phyloP scores from a whole-genome alignment of 64 coral and sea anemone species.

The Montipora efflorescens region DNA sequence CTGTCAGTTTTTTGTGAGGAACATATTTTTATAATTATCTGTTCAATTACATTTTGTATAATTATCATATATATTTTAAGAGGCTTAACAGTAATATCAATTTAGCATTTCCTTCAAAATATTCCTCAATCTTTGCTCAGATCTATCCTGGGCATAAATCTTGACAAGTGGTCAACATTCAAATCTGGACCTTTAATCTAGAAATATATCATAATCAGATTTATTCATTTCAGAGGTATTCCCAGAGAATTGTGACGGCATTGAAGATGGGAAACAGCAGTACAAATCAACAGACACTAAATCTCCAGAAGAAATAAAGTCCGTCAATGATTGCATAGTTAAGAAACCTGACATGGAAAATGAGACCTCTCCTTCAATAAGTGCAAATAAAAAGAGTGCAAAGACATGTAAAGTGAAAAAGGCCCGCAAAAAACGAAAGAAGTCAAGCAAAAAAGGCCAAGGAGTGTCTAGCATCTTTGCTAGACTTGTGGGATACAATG shows the following conservation, averaged over 20 bases:
- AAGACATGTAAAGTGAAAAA: slow-evolving; percentile 51
- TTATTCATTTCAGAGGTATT: not conserved
- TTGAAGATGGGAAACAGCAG: not conserved
- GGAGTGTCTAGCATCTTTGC: slow-evolving; percentile 42
- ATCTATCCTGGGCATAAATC: too few species aligned
- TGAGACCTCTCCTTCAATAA: not conserved
- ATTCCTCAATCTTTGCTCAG: too few species aligned
- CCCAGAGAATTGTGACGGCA: not conserved
- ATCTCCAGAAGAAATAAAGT: not conserved
- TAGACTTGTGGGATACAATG: slow-evolving; percentile 25
- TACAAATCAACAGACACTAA: not conserved
- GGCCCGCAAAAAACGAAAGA: slow-evolving; percentile 32
- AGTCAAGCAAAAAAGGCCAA: slow-evolving; percentile 10
- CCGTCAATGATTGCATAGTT: not conserved
- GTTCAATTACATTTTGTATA: too few species aligned
- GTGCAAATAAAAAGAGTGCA: not conserved
- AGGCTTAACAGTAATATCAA: too few species aligned
- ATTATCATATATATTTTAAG: too few species aligned
- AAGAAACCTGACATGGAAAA: not conserved
- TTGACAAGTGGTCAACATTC: too few species aligned
- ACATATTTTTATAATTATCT: too few species aligned
- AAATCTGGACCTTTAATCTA: too few species aligned
- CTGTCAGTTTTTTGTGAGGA: too few species aligned
- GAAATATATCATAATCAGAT: too few species aligned
- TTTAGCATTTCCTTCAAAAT: too few species aligned